These are phyloP conservation scores for Resseliella maxima DNA, from an alignment of 2,888 invertebrate genomes.

Conservation along the genomic window DNA sequence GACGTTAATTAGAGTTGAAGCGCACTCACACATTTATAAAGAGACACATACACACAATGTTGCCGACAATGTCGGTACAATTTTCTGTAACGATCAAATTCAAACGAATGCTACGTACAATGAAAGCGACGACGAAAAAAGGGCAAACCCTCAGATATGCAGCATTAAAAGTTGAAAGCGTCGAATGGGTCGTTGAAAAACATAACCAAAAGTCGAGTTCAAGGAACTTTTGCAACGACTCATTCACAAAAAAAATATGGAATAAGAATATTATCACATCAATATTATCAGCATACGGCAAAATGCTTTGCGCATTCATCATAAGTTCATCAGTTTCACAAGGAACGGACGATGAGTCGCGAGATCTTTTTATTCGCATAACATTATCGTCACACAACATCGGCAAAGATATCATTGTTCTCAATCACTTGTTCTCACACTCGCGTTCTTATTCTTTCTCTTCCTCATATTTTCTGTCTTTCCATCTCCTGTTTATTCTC, in stretches of 20 bases:
- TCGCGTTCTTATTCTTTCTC: background rate
- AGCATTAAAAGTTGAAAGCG: background rate
- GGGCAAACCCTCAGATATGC: background rate
- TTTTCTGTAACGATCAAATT: too few species aligned
- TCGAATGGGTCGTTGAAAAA: background rate
- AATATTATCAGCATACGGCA: background rate
- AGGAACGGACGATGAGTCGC: background rate
- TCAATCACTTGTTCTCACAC: too few species aligned
- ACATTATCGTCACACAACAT: background rate
- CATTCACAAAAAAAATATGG: background rate
- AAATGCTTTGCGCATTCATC: background rate
- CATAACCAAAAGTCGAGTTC: background rate
- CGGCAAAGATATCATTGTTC: background rate
- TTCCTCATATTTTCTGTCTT: background rate
- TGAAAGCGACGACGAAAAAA: background rate
- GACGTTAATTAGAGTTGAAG: slow-evolving; percentile 21
- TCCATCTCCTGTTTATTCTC: background rate
- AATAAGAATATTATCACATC: slow-evolving; percentile 21
- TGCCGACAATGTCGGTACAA: too few species aligned
- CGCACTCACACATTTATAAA: background rate
- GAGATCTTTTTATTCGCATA: slow-evolving; percentile 2
- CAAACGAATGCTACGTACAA: too few species aligned
- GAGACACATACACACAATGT: too few species aligned
- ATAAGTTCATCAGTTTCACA: background rate
- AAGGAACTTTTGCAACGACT: background rate